Evolutionary conservation across 2,888 invertebrate genomes (phyloP).

Genomic region (Arge pagana): DNA sequence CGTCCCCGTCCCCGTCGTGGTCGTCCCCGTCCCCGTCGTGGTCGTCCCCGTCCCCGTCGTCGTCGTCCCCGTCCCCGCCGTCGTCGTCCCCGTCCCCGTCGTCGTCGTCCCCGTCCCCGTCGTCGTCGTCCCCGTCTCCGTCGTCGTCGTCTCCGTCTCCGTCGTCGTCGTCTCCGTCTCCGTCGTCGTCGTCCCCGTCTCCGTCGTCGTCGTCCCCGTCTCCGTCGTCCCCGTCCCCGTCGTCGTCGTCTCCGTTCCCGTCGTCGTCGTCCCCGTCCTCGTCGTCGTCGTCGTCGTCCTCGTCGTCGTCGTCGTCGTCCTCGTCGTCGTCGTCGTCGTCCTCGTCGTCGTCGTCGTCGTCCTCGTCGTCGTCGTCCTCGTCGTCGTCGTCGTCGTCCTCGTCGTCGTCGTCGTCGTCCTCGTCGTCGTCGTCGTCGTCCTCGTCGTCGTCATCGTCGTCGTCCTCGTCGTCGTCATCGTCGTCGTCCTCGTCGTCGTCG

Average conservation of each 20-base stretch:
- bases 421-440: background rate
- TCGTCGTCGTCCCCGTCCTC: no score
- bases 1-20: no score
- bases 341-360: background rate
- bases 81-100: background rate
- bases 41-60: no score
- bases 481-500: background rate
- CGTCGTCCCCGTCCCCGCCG: background rate
- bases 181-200: no score
- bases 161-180: no score
- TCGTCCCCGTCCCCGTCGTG: no score
- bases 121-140: no score
- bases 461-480: background rate
- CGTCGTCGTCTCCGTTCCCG: no score
- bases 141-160: no score
- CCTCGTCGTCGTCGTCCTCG: conserved; percentile 1
- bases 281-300: background rate
- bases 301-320: background rate
- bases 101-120: background rate
- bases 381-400: background rate
- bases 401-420: background rate
- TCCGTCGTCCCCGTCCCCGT: no score
- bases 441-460: background rate
- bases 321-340: background rate
- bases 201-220: no score